A percentile compares a stretch with the other conserved stretches of the same genome.
phyloP scores from a whole-genome alignment of 2,797 vertebrate genomes.

The Myotis vivesi region DNA sequence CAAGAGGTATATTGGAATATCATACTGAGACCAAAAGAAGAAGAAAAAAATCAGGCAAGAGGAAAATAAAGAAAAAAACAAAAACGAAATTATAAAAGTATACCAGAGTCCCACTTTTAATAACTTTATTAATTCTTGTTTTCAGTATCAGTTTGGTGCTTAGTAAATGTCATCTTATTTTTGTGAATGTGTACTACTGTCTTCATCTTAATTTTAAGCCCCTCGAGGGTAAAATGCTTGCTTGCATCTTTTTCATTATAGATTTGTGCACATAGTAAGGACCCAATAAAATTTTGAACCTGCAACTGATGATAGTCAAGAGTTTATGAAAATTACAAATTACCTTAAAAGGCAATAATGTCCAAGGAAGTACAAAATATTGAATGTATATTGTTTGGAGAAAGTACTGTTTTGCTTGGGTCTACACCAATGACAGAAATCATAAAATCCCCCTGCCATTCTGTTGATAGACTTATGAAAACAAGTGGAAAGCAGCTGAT shows the following conservation, averaged over 20 bases:
- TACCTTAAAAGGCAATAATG: neutral
- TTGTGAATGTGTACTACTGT: neutral
- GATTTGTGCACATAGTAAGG: neutral
- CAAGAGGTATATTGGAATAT: neutral
- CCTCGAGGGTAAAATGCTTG: neutral
- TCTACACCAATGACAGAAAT: neutral
- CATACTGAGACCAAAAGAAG: neutral
- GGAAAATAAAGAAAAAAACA: neutral
- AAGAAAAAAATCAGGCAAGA: neutral
- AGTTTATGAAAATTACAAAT: neutral
- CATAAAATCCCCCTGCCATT: neutral
- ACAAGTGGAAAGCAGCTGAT: conserved; percentile 72
- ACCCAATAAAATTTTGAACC: neutral
- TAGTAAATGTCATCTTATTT: neutral
- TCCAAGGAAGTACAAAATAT: neutral
- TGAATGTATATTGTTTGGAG: neutral
- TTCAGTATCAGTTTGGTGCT: neutral
- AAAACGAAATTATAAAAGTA: neutral
- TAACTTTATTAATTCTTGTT: neutral
- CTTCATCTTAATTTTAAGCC: neutral
- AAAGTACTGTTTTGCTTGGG: neutral
- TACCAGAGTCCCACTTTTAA: neutral
- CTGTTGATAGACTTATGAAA: conserved; percentile 36
- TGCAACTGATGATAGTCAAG: neutral
- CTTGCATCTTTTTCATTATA: neutral